Evolutionary conservation across 2,888 invertebrate species (phyloP).

Genomic region (Mimachlamys varia): DNA sequence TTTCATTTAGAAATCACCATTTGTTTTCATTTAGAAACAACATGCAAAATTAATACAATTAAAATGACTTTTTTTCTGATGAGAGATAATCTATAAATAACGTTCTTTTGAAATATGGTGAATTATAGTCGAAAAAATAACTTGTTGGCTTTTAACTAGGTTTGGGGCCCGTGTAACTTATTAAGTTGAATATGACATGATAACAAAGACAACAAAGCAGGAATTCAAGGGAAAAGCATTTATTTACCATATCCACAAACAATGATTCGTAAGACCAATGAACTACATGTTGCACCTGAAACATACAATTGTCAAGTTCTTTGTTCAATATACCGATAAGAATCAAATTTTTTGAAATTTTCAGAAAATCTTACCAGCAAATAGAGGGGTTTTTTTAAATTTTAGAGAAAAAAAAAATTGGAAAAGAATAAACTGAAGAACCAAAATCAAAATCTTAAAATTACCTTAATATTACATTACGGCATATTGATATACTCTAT

Average conservation of each 20-base stretch:
- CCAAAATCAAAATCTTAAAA: no score
- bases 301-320: background rate
- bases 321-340: background rate
- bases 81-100: no score
- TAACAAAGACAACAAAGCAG: background rate
- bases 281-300: slow-evolving; percentile 28
- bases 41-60: no score
- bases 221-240: slow-evolving; percentile 3
- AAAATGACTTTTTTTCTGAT: no score
- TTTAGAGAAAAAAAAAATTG: no score
- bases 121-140: background rate
- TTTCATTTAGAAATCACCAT: no score
- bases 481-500: no score
- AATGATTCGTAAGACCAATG: background rate
- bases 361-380: background rate
- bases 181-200: background rate
- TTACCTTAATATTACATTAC: no score
- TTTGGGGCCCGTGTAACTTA: background rate
- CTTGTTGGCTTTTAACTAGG: background rate
- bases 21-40: no score
- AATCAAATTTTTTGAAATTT: background rate
- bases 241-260: slow-evolving; percentile 28
- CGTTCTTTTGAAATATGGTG: no score
- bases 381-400: no score
- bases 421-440: no score